Evolutionary conservation across 2,797 vertebrate species (phyloP), one percentile per base, ranked within the genome.

Genomic region (Bovichtus variegatus): DNA sequence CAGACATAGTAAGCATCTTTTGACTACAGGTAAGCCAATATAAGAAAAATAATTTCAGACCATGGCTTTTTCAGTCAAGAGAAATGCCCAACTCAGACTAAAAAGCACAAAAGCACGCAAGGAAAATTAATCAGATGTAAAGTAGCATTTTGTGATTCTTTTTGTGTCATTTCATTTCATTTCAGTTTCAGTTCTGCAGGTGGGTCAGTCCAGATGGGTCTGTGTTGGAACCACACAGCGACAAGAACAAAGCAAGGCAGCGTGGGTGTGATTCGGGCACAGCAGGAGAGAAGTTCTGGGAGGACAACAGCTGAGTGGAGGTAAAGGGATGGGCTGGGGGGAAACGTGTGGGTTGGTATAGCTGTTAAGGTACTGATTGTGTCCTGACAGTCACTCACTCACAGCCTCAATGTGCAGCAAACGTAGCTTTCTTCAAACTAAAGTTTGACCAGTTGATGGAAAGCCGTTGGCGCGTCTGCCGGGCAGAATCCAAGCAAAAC

Each of bases 401-500:
- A 80, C 57, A 83, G 76, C 68, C 84, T 98, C 96, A 99, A 91
- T 99, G 98, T 91, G 97, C 97, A 87, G 97, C 98, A 87, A 96
- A 99, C 40, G 97, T 98, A 71, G 97, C 96, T 92, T 99, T 99
- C 95, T 99, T 99, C 95, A 99, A 95, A 92, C 97, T 99, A 92
- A 99, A 99, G 93, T 99, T 99, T 90, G 98, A 98, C 98, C 98
- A 99, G 95, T 99, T 99, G 96, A 99, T 97, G 80, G 98, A 99
- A 80, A 99, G 95, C 87, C 98, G 96, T 74, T 99, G 98, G 74
- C 97, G 96, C 12, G 96, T 99, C 94, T 99, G 98, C 76, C 98
- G 96, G 31, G 98, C 97, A 50, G 98, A 99, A 91, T 99, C 98
- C 94, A 99, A 93, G 91, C 98, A 99, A 92, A 99, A 99, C 80